Conservation (phyloP, 2,113 vertebrate species). For the Scomber scombrus region DNA sequence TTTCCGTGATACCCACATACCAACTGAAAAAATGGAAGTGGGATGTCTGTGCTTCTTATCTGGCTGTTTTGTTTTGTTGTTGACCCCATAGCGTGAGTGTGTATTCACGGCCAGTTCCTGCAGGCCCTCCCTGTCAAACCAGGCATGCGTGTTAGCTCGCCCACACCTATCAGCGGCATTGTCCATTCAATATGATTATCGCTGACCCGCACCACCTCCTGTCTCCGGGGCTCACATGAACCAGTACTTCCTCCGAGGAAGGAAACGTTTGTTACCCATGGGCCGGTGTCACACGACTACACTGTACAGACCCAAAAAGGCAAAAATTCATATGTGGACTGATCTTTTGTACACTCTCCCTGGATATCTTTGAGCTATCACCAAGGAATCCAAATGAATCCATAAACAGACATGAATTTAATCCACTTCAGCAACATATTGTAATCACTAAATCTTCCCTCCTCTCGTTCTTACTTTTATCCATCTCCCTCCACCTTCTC, state of each 20-base stretch:
- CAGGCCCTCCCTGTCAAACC: slow-evolving; percentile 67
- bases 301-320: slow-evolving; percentile 66
- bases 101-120: slow-evolving; percentile 75
- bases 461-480: slow-evolving; percentile 14
- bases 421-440: slow-evolving; percentile 56
- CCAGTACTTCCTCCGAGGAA: slow-evolving; percentile 83
- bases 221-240: slow-evolving; percentile 83
- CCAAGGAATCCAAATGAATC: slow-evolving; percentile 36
- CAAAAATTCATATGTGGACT: slow-evolving; percentile 26
- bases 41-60: slow-evolving; percentile 73
- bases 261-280: slow-evolving; percentile 80
- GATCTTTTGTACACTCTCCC: slow-evolving; percentile 5
- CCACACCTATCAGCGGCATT: slow-evolving; percentile 81
- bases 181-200: slow-evolving; percentile 84
- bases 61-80: slow-evolving; percentile 74
- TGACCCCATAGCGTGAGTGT: slow-evolving; percentile 72
- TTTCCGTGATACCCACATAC: slow-evolving; percentile 54
- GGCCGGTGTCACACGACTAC: slow-evolving; percentile 69
- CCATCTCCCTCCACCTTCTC: background rate
- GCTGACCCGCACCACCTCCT: slow-evolving; percentile 83
- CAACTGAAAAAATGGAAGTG: slow-evolving; percentile 53
- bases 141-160: slow-evolving; percentile 71
- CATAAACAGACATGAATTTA: slow-evolving; percentile 8
- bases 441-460: slow-evolving; percentile 27
- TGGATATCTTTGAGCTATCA: slow-evolving; percentile 7